These are phyloP conservation scores for Trichoplusia ni DNA, from an alignment of 1,140 invertebrate species.

Conservation along the genomic window DNA sequence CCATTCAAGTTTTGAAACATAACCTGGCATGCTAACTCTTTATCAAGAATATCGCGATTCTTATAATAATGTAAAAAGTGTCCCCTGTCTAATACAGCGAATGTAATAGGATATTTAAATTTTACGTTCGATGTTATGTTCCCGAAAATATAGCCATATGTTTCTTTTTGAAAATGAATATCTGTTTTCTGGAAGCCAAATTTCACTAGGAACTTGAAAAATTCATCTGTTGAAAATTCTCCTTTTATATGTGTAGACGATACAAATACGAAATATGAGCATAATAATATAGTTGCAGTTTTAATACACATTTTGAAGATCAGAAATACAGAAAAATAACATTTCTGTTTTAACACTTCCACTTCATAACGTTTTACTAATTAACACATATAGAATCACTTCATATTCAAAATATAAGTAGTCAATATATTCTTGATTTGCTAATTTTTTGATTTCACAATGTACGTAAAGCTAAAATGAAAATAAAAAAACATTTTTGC, in stretches of 20 bases:
- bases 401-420: too few species aligned
- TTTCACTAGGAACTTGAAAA: constrained; percentile 96
- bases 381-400: too few species aligned
- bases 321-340: constrained; percentile 37
- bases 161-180: constrained; percentile 88
- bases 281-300: constrained; percentile 56
- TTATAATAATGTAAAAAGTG: constrained; percentile 95
- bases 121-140: constrained; percentile 90
- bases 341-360: constrained; percentile 32
- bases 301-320: constrained; percentile 61
- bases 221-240: constrained; percentile 80
- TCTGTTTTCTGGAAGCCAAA: constrained; percentile 99
- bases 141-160: constrained; percentile 97
- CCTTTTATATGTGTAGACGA: constrained; percentile 67
- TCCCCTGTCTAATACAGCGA: constrained; percentile 92
- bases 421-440: neutral
- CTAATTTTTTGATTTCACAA: neutral
- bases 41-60: constrained; percentile 85
- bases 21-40: constrained; percentile 86
- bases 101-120: constrained; percentile 87
- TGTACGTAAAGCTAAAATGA: neutral
- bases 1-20: constrained; percentile 94
- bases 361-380: too few species aligned
- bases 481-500: constrained; percentile 27
- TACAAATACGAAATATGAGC: constrained; percentile 47